These are phyloP conservation scores for Venusia cambrica DNA, from an alignment of 2,888 invertebrate genomes.

Conservation along the genomic window DNA sequence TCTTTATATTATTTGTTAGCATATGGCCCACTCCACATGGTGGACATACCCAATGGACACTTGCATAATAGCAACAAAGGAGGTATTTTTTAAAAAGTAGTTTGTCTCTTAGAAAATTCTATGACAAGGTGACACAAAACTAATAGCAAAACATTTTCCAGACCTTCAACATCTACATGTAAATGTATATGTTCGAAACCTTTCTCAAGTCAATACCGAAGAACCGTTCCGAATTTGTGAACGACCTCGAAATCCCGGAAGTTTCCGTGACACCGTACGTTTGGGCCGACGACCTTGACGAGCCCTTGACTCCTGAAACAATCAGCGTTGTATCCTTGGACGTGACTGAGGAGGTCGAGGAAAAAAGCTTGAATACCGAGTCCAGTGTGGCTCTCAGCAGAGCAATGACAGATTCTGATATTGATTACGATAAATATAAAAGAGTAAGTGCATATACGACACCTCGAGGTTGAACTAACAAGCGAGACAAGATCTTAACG, in stretches of 20 bases:
- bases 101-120: too few species aligned
- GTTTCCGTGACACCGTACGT: conserved; percentile 51
- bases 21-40: too few species aligned
- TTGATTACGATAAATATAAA: conserved; percentile 58
- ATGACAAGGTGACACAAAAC: too few species aligned
- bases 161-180: conserved; percentile 13
- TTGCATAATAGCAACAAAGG: too few species aligned
- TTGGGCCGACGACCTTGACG: conserved; percentile 50
- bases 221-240: conserved; percentile 56
- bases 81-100: too few species aligned
- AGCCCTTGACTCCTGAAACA: conserved; percentile 41
- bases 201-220: conserved; percentile 57
- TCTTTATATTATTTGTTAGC: too few species aligned
- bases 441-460: conserved; percentile 51
- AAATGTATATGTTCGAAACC: conserved; percentile 57
- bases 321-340: conserved; percentile 30
- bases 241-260: conserved; percentile 60
- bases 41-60: too few species aligned
- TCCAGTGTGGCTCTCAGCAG: conserved; percentile 61
- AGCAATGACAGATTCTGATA: conserved; percentile 70
- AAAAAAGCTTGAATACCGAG: conserved; percentile 45
- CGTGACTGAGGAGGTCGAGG: conserved; percentile 40
- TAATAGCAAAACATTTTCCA: conserved; percentile 7
- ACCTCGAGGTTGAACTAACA: too few species aligned
- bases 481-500: too few species aligned